phyloP scores from a whole-genome alignment of 2,113 vertebrate genomes.

The Anoplopoma fimbria region DNA sequence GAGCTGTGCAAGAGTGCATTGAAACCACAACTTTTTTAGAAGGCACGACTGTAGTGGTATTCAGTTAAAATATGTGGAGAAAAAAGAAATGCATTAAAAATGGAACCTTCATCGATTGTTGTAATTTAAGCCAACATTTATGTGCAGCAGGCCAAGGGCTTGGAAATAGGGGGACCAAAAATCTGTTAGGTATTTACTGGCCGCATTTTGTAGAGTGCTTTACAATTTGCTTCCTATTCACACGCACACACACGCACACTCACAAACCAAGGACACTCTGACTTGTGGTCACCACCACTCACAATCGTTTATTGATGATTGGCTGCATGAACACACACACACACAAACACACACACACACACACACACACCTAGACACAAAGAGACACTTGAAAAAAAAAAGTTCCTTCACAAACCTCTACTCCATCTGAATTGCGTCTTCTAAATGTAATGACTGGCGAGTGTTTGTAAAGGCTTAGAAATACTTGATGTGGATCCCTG shows the following conservation, averaged over 20 bases:
- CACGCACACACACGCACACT: neutral
- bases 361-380: too few relatives aligned
- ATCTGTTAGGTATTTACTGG: neutral
- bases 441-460: neutral
- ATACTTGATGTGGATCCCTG: neutral
- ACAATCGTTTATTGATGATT: neutral
- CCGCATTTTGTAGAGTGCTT: neutral
- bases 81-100: too few relatives aligned
- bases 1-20: neutral
- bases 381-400: conserved; percentile 26
- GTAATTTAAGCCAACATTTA: neutral
- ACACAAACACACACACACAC: too few relatives aligned
- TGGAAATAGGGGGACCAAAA: neutral
- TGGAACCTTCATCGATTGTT: neutral
- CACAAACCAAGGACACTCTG: neutral
- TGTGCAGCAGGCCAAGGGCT: neutral
- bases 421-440: neutral
- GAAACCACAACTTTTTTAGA: neutral
- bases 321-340: neutral
- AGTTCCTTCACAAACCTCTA: neutral
- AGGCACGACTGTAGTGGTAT: neutral
- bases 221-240: neutral
- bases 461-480: neutral
- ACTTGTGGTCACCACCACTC: neutral
- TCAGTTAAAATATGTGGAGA: neutral